Percentiles rank a stretch among this genome's conserved stretches.
These are phyloP conservation scores for Catamblyrhynchus diadema DNA, from an alignment of 2,797 vertebrate species.

Conservation along the genomic window DNA sequence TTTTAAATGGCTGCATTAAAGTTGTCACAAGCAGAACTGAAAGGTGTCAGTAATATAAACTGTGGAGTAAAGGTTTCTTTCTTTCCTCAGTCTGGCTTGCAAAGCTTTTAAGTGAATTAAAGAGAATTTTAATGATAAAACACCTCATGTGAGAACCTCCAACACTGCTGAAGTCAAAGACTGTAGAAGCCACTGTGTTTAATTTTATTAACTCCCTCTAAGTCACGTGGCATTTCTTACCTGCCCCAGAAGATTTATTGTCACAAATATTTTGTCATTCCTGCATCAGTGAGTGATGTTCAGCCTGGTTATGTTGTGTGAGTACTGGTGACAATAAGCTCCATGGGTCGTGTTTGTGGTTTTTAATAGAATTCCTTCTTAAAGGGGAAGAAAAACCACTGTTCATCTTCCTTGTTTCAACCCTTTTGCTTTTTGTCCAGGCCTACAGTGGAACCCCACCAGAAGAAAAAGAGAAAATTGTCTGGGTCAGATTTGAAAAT, in stretches of 20 bases:
- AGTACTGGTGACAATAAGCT: neutral
- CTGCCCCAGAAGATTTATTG: neutral
- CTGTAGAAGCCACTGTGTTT: neutral
- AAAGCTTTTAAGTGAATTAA: neutral
- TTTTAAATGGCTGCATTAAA: neutral
- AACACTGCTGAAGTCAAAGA: neutral
- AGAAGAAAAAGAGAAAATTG: constrained; percentile 97
- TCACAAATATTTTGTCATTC: neutral
- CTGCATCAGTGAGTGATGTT: neutral
- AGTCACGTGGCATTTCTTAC: neutral
- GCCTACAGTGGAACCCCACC: constrained; percentile 92
- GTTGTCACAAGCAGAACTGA: neutral
- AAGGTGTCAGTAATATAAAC: neutral
- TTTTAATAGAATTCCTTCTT: neutral
- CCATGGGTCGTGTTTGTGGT: neutral
- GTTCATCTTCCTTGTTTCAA: neutral
- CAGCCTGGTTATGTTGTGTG: neutral
- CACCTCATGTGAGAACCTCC: neutral
- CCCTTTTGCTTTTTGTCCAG: constrained; percentile 70
- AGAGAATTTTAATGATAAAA: neutral
- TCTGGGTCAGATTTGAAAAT: constrained; percentile 98
- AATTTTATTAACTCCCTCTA: neutral
- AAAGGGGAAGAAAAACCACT: neutral
- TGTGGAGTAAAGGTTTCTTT: neutral
- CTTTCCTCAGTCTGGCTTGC: neutral